Evolutionary conservation across 2,113 vertebrate species (phyloP).

Genomic region (Nothobranchius furzeri): DNA sequence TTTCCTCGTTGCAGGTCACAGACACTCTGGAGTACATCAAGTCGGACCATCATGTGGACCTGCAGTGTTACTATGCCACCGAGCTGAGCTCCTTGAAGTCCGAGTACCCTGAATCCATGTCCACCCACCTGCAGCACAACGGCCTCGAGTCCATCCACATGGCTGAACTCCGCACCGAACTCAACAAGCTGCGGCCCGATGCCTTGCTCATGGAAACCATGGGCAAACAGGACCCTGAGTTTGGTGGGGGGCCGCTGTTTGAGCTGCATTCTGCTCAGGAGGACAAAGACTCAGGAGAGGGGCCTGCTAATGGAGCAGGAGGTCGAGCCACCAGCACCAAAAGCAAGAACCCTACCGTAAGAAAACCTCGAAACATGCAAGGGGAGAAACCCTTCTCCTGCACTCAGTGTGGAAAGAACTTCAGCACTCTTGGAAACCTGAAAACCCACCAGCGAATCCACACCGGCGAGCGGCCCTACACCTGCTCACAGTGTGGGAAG

Average conservation of each 20-base stretch:
- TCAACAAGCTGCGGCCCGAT: slow-evolving; percentile 81
- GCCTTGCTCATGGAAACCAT: slow-evolving; percentile 66
- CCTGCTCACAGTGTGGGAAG: slow-evolving; percentile 82
- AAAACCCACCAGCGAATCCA: slow-evolving; percentile 83
- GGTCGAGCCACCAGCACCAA: slow-evolving; percentile 36
- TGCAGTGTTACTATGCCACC: slow-evolving; percentile 80
- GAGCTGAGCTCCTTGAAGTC: slow-evolving; percentile 70
- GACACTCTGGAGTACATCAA: slow-evolving; percentile 82
- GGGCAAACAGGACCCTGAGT: slow-evolving; percentile 71
- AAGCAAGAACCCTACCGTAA: slow-evolving; percentile 50
- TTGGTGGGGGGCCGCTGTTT: slow-evolving; percentile 57
- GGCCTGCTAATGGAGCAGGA: background rate
- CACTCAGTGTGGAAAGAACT: slow-evolving; percentile 80
- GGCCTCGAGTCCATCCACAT: slow-evolving; percentile 83
- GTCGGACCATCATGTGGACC: slow-evolving; percentile 79
- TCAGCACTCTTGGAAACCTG: slow-evolving; percentile 83
- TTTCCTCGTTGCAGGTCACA: slow-evolving; percentile 60
- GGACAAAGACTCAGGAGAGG: slow-evolving; percentile 28
- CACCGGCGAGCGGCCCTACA: slow-evolving; percentile 81
- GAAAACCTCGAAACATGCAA: slow-evolving; percentile 79
- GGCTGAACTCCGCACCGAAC: slow-evolving; percentile 81
- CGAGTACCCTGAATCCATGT: slow-evolving; percentile 68
- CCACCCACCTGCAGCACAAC: slow-evolving; percentile 69
- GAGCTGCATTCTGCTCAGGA: slow-evolving; percentile 59
- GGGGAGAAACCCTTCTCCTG: slow-evolving; percentile 80